Percentiles rank a stretch among this genome's conserved stretches.
These are phyloP conservation scores for Nomada flava DNA, from an alignment of 2,888 invertebrate species.

Conservation along the genomic window DNA sequence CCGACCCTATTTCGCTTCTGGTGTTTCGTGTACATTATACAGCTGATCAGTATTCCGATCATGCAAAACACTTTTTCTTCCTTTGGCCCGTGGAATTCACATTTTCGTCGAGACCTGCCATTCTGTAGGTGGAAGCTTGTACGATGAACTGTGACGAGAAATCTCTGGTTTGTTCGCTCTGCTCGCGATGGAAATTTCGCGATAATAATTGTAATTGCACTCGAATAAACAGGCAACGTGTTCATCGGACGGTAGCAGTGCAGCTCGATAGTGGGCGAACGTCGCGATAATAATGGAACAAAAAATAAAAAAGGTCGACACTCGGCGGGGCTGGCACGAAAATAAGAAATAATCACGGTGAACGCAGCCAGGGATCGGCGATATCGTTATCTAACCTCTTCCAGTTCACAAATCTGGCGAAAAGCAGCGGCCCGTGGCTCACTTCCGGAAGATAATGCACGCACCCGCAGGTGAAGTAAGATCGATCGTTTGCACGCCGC, in stretches of 20 bases:
- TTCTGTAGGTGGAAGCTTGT: too few species aligned
- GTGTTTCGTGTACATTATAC: not conserved
- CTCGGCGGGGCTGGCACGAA: conserved; percentile 3
- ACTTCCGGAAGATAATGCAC: conserved; percentile 64
- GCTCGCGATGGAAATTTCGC: not conserved
- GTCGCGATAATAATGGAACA: conserved; percentile 7
- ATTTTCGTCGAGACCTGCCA: not conserved
- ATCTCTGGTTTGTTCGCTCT: not conserved
- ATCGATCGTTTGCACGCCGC: conserved; percentile 58
- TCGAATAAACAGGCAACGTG: conserved; percentile 3
- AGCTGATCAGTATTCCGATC: conserved; percentile 18
- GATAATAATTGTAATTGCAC: conserved; percentile 9
- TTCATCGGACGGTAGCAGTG: not conserved
- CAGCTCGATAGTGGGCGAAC: not conserved
- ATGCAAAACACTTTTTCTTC: conserved; percentile 1
- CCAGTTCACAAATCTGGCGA: conserved; percentile 60
- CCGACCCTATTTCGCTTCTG: conserved; percentile 12
- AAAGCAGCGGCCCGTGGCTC: conserved; percentile 54
- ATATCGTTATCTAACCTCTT: conserved; percentile 62
- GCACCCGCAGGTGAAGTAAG: conserved; percentile 56
- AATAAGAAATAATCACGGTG: conserved; percentile 51
- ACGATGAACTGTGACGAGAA: too few species aligned
- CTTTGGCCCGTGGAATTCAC: not conserved
- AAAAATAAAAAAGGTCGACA: not conserved
- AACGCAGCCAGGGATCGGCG: conserved; percentile 38